A percentile compares a stretch with the other conserved stretches of the same genome.
Evolutionary conservation across 2,797 vertebrate genomes (phyloP).

Genomic region (Crocidura indochinensis): DNA sequence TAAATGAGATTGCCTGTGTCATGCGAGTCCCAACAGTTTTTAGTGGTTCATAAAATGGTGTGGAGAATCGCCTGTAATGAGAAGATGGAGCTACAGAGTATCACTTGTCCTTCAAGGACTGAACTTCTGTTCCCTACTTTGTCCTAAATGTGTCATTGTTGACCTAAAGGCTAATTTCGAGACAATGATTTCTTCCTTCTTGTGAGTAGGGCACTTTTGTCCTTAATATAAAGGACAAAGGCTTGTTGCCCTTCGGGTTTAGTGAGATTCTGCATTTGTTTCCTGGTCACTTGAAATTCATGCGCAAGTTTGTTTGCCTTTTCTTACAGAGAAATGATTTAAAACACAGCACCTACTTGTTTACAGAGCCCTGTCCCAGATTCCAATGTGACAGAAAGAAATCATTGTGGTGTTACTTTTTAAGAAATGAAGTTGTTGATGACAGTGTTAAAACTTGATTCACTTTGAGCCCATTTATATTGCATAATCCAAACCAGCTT

Average conservation of each 20-base stretch:
- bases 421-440: conserved; percentile 61
- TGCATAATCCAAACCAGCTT: background rate
- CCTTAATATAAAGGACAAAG: conserved; percentile 47
- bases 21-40: conserved; percentile 79
- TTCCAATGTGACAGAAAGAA: conserved; percentile 61
- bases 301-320: conserved; percentile 51
- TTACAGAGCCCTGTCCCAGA: conserved; percentile 49
- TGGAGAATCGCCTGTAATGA: conserved; percentile 59
- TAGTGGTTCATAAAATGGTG: conserved; percentile 77
- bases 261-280: conserved; percentile 23
- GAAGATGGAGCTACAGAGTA: conserved; percentile 44
- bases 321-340: conserved; percentile 56
- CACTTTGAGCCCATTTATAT: conserved; percentile 14
- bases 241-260: conserved; percentile 45
- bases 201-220: background rate
- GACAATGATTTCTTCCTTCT: conserved; percentile 27
- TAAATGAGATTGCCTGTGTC: conserved; percentile 79
- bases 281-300: conserved; percentile 44
- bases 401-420: conserved; percentile 54
- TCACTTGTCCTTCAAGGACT: conserved; percentile 29
- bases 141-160: conserved; percentile 67
- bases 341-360: conserved; percentile 59
- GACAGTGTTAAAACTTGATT: conserved; percentile 60
- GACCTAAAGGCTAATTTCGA: conserved; percentile 62
- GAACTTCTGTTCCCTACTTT: conserved; percentile 25